Conservation (phyloP, 2,888 invertebrate genomes). For the Cynaeus angustus region DNA sequence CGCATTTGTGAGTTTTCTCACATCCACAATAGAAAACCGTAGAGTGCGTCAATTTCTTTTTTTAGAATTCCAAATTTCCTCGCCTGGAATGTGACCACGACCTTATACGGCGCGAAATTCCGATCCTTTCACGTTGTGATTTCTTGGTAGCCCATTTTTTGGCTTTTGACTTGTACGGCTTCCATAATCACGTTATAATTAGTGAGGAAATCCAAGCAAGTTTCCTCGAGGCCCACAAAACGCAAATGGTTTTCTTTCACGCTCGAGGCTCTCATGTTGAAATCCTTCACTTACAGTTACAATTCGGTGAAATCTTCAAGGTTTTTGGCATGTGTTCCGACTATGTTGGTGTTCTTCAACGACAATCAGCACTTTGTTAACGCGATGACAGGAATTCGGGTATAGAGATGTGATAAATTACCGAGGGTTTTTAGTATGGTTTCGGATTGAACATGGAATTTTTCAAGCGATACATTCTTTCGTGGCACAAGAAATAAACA, state of each 20-base stretch:
- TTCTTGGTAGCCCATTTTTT: background rate
- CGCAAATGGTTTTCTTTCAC: constrained; percentile 30
- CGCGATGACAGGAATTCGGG: constrained; percentile 24
- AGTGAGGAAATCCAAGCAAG: constrained; percentile 27
- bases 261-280: constrained; percentile 28
- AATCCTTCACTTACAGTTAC: constrained; percentile 33
- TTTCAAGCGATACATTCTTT: constrained; percentile 44
- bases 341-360: constrained; percentile 22
- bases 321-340: constrained; percentile 31
- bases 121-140: background rate
- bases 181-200: constrained; percentile 31
- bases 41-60: no score
- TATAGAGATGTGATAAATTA: constrained; percentile 21
- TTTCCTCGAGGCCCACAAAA: constrained; percentile 12
- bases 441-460: constrained; percentile 30
- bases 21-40: no score
- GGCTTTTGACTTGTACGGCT: background rate
- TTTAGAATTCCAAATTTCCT: no score
- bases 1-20: no score
- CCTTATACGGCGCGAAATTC: no score
- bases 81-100: no score
- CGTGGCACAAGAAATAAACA: constrained; percentile 44
- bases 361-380: constrained; percentile 27
- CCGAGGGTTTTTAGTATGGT: constrained; percentile 8
- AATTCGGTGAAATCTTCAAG: constrained; percentile 31